phyloP scores from a whole-genome alignment of 1,140 invertebrate genomes.

The Cephus cinctus region DNA sequence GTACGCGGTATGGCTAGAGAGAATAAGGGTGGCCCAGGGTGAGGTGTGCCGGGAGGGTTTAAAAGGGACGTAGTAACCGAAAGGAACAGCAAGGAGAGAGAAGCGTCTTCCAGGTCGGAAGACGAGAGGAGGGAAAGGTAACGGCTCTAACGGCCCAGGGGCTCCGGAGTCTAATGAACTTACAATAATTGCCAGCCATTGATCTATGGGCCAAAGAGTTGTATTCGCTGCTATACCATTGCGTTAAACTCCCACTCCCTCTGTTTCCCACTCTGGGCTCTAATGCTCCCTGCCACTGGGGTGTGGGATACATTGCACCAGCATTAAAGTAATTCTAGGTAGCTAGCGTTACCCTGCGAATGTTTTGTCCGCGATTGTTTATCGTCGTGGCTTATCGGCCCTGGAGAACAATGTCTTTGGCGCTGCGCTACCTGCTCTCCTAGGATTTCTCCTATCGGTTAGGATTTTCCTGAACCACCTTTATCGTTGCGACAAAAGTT shows the following conservation, averaged over 20 bases:
- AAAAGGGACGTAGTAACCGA: conserved; percentile 2
- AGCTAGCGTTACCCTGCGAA: not conserved
- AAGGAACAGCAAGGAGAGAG: conserved; percentile 4
- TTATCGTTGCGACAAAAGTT: too few relatives aligned
- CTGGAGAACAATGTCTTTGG: too few relatives aligned
- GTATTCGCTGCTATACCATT: conserved; percentile 25
- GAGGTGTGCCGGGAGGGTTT: conserved; percentile 2
- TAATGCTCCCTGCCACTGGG: conserved; percentile 24
- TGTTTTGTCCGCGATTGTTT: not conserved
- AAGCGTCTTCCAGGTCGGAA: conserved; percentile 11
- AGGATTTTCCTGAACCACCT: too few relatives aligned
- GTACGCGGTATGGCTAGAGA: too few relatives aligned
- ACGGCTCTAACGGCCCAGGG: conserved; percentile 1
- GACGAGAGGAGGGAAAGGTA: not conserved
- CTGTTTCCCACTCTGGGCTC: conserved; percentile 16
- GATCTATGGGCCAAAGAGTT: conserved; percentile 53
- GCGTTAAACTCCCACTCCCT: conserved; percentile 16
- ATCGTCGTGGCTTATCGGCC: too few relatives aligned
- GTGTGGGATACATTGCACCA: conserved; percentile 28
- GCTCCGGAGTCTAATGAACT: conserved; percentile 50
- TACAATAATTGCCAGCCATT: conserved; percentile 57
- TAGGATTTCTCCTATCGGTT: too few relatives aligned
- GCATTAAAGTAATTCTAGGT: conserved; percentile 29
- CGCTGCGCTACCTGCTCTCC: too few relatives aligned
- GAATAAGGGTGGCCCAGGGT: not conserved